A percentile compares a stretch with the other conserved stretches of the same genome.
Evolutionary conservation across 2,797 vertebrate genomes (phyloP).

Genomic region (Coendou prehensilis): DNA sequence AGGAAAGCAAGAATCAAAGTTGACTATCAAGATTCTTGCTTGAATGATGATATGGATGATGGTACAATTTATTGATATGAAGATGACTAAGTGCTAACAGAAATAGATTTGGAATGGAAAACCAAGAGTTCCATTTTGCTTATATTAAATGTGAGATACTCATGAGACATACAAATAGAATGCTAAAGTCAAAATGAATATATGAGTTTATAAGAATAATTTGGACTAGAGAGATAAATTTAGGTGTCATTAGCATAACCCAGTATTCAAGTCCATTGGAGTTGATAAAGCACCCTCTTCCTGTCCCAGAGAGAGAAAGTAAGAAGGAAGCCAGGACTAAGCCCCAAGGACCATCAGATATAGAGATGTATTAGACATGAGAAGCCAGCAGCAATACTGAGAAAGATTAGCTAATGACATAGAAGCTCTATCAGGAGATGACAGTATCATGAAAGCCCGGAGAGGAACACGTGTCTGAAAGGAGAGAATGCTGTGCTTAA

Average conservation of each 20-base stretch:
- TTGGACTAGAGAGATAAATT: background rate
- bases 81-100: background rate
- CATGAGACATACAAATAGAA: background rate
- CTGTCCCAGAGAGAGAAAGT: background rate
- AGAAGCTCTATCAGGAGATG: background rate
- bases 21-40: background rate
- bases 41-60: background rate
- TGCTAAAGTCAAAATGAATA: background rate
- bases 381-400: background rate
- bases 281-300: background rate
- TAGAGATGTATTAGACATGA: background rate
- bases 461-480: background rate
- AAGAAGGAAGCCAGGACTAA: background rate
- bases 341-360: background rate
- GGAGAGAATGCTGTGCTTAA: background rate
- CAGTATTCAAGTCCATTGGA: background rate
- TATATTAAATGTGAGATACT: background rate
- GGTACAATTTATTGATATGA: background rate
- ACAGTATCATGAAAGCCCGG: background rate
- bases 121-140: background rate
- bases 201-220: background rate
- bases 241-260: background rate
- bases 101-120: constrained; percentile 26
- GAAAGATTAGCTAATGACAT: background rate
- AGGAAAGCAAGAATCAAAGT: constrained; percentile 1